Conservation (phyloP, 2,797 vertebrate genomes). For the Acipenser transmontanus region DNA sequence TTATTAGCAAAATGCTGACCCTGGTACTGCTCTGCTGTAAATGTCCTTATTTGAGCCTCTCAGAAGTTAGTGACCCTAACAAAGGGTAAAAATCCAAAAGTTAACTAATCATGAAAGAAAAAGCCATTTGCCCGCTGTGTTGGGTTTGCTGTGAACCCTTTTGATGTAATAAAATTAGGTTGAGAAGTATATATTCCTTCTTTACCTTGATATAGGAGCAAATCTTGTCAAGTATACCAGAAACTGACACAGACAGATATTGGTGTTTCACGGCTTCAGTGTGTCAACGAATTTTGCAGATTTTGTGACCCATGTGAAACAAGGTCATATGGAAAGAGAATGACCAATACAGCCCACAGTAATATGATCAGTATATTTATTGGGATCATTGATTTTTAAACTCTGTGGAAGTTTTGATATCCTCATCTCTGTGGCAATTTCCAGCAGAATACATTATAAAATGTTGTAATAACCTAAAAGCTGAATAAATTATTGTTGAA, state of each 20-base stretch:
- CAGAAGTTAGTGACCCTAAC: background rate
- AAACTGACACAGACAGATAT: conserved; percentile 77
- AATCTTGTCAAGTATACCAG: conserved; percentile 43
- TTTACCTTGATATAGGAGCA: conserved; percentile 2
- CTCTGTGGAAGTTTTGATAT: conserved; percentile 21
- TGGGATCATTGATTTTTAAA: conserved; percentile 56
- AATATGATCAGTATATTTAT: conserved; percentile 44
- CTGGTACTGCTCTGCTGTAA: background rate
- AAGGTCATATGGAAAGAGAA: conserved; percentile 52
- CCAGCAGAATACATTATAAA: too few relatives aligned
- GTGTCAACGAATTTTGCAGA: conserved; percentile 83
- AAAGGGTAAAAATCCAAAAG: background rate
- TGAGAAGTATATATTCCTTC: background rate
- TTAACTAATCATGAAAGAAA: background rate
- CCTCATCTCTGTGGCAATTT: too few relatives aligned
- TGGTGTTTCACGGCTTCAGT: conserved; percentile 65
- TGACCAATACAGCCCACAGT: conserved; percentile 50
- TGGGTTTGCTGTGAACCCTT: background rate
- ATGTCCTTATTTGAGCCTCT: conserved; percentile 2
- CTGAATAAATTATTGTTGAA: too few relatives aligned
- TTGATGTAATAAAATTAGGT: background rate
- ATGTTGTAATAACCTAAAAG: too few relatives aligned
- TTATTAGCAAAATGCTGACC: too few relatives aligned
- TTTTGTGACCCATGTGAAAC: conserved; percentile 78
- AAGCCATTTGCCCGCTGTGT: background rate